Evolutionary conservation across 2,888 invertebrate species (phyloP).

Genomic region (Pilophorus perplexus): DNA sequence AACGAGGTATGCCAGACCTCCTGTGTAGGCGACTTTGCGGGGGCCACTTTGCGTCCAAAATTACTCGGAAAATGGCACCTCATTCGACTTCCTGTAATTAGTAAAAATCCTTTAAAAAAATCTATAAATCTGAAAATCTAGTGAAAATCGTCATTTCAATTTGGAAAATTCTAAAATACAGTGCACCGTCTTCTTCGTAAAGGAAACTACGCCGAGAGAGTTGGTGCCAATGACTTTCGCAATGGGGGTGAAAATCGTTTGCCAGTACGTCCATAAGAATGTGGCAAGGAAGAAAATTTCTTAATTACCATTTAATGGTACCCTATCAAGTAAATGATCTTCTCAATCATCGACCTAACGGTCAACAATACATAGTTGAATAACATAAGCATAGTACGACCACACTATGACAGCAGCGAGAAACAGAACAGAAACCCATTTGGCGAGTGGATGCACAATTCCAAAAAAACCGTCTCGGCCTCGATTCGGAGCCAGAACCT

Average conservation of each 20-base stretch:
- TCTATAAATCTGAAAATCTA: too few species aligned
- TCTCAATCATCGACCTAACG: conserved; percentile 70
- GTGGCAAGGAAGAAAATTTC: conserved; percentile 77
- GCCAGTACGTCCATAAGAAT: conserved; percentile 94
- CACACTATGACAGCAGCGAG: conserved; percentile 85
- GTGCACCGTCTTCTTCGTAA: conserved; percentile 60
- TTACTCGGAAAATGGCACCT: too few species aligned
- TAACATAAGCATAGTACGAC: conserved; percentile 98
- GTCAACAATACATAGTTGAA: conserved; percentile 87
- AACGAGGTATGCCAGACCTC: too few species aligned
- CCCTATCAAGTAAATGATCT: conserved; percentile 77
- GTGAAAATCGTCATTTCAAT: too few species aligned
- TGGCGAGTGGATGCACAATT: conserved; percentile 72
- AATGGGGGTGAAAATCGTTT: conserved; percentile 85
- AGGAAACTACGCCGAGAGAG: conserved; percentile 60
- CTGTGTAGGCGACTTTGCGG: too few species aligned
- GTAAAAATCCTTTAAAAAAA: too few species aligned
- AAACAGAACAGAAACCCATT: conserved; percentile 94
- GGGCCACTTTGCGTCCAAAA: too few species aligned
- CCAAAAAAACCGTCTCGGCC: conserved; percentile 26
- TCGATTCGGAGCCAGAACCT: conserved; percentile 33
- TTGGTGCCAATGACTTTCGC: conserved; percentile 72
- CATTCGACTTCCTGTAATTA: too few species aligned
- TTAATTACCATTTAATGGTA: too few species aligned
- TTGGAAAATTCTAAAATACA: too few species aligned